Base-by-base conservation (phyloP, 2,113 vertebrate species). In the Xenopus tropicalis region DNA sequence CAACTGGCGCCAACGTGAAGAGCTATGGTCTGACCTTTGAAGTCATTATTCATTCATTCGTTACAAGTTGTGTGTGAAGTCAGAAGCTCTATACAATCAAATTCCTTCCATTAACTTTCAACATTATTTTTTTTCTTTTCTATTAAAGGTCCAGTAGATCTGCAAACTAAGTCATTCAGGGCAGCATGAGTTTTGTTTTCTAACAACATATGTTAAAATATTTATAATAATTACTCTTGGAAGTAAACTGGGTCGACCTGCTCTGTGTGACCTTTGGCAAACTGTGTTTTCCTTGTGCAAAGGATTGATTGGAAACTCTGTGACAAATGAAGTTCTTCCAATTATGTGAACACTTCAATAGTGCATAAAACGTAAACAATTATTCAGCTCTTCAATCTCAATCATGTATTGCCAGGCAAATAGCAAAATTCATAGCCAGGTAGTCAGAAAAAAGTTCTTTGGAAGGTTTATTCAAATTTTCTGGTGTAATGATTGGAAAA, bases 1-100 rank as follows among this genome's bases (percentile, higher is more conserved):
- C 22, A 59, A 66, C 19, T 59, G 62, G 52, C 63, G 62, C 62
- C 62, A 58, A 73, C 37, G 58, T 24, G 17, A 22, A 42, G 25
- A 66, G 16, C 52, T 21, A 22, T 25, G 52, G 29, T 19, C 42
- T 66, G 71, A 73, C 71, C 63, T 66, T 74, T 74, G 17, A 25
- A 66, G 29, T 66, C 63, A 74, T 74, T 74, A 59, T 58, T 74
- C 64, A 66, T 29, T 43, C 37, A 73, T 73, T 73, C 71, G 52
- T 63, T 37, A 29, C 54, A 59, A 74, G 63, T 46, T 66, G 42
- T 13, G 71, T 57, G 29, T 66, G 29, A 66, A 74, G 52, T 57
- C 19, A 58, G 52, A n/a, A 57, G 52, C 20, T 54, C 17, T 16
- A 59, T 16, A 46, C 54, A 74, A 59, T 43, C 64, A 23, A 51